Base-by-base conservation (phyloP, 2,797 vertebrate genomes). In the Simalia tracyae region DNA sequence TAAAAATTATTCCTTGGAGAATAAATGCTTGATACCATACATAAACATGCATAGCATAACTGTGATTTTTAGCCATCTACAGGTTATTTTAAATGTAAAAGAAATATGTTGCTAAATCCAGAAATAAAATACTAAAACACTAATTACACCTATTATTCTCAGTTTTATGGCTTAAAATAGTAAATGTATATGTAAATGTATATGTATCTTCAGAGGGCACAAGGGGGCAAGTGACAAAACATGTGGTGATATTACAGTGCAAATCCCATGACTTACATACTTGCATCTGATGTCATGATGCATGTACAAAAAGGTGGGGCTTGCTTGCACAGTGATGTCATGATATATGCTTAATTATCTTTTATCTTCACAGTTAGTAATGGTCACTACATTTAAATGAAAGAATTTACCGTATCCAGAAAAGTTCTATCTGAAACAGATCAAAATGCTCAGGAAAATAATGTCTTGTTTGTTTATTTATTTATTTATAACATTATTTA, bases 41-140 rank as follows among this genome's bases (percentile, higher is more conserved):
- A 19, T 54, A 50, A 54, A 92, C 87, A 93, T 91, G 89, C 50
- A 91, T 91, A 90, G 89, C 63, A 85, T 92, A 94, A 90, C 36
- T 0, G 14, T 66, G 19, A 61, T 60, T 50, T 86, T n/a, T 22
- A 60, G 36, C 1, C 4, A n/a, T 87, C n/a, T 50, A 26, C 46
- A 76, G 36, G 19, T 87, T 60, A 57, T 54, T 86, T 85, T 28
- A 54, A 92, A 92, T 66, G 88, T 93, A 92, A 89, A 42, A 93
- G 54, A 85, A 56, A 93, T 91, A 94, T 50, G 84, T 76, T 93
- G 72, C 93, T 92, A 59, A 91, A 93, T 91, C 91, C 0, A 0
- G 85, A 93, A 86, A 50, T 54, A 92, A 94, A n/a, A 36, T 76
- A 81, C 8, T 7, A 56, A 24, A 81, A 24, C 46, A 84, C 5